Base-by-base conservation (phyloP, 2,797 vertebrate species). In the Apogon hyalosoma region DNA sequence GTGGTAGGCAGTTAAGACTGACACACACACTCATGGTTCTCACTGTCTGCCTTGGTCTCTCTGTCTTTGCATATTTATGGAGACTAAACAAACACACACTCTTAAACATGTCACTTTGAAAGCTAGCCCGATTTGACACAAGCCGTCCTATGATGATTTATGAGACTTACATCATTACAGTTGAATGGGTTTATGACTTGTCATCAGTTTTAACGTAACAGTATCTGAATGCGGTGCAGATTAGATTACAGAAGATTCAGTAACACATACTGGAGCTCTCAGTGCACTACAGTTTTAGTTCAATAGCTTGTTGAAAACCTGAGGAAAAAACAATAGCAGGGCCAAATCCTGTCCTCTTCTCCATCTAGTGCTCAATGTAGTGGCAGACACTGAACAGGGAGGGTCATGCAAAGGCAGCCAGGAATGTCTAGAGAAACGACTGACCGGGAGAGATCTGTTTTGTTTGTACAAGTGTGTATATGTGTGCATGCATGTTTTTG, bases 351-450 rank as follows among this genome's bases (percentile, higher is more conserved):
- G 18, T 58, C 59, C 31, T 80, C 51, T 59, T 64, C 69, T 63
- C 72, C 49, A 62, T 50, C 52, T 52, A 60, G 56, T 36, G 62
- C 65, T 73, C 63, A 24, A 36, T 51, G 64, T 38, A 75, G 77
- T 66, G 38, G 68, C 63, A 62, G 48, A 81, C 73, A 81, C 60
- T 49, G 68, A 77, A 77, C 82, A 85, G 87, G 86, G 87, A 90
- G 88, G 86, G 87, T 88, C 90, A 88, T 18, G 69, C 79, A 88
- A 90, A 90, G 76, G 79, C 80, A 77, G 85, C 82, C 85, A 86
- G 88, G 88, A 92, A 93, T 92, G 90, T 92, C 86, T 85, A 63
- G 85, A 89, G 84, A 78, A 89, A 84, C 40, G 78, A 88, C 82
- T 83, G 88, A 90, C 81, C 67, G 21, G 65, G 66, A 87, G 72